phyloP scores from a whole-genome alignment of 2,888 invertebrate species.

The Prosopocoilus inquinatus region DNA sequence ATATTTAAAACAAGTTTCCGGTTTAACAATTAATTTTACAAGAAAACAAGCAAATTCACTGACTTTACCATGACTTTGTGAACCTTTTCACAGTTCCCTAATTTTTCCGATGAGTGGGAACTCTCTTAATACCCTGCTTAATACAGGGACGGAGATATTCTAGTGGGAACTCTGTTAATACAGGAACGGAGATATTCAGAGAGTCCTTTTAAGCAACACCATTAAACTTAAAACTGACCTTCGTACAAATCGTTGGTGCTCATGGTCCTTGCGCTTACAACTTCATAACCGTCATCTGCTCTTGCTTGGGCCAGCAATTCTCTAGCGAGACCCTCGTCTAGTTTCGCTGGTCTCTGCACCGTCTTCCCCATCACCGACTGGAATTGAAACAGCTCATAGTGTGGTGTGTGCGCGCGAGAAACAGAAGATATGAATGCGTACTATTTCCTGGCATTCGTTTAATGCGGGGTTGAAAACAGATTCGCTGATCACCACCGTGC shows the following conservation, averaged over 20 bases:
- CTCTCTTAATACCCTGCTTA: too few species aligned
- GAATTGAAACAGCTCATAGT: neutral
- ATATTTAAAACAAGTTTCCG: too few species aligned
- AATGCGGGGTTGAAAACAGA: constrained; percentile 88
- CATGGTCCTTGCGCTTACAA: constrained; percentile 68
- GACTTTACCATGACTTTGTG: too few species aligned
- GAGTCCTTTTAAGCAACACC: too few species aligned
- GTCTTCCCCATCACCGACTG: constrained; percentile 48
- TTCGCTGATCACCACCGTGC: constrained; percentile 91
- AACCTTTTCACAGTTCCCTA: too few species aligned
- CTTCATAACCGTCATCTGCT: constrained; percentile 52
- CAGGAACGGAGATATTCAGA: too few species aligned
- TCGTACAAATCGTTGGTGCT: constrained; percentile 80
- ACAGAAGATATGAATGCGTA: neutral
- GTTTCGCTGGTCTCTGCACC: constrained; percentile 53
- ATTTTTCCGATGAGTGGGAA: too few species aligned
- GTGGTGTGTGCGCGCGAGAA: neutral
- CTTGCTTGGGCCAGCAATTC: constrained; percentile 51
- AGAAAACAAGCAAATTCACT: too few species aligned
- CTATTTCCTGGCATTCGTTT: constrained; percentile 75
- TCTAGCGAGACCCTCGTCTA: constrained; percentile 57
- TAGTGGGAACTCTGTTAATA: too few species aligned
- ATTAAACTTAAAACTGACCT: constrained; percentile 48
- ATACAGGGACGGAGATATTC: too few species aligned
- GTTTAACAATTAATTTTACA: too few species aligned